phyloP scores from a whole-genome alignment of 2,113 vertebrate genomes.

The Nansenia antarctica region DNA sequence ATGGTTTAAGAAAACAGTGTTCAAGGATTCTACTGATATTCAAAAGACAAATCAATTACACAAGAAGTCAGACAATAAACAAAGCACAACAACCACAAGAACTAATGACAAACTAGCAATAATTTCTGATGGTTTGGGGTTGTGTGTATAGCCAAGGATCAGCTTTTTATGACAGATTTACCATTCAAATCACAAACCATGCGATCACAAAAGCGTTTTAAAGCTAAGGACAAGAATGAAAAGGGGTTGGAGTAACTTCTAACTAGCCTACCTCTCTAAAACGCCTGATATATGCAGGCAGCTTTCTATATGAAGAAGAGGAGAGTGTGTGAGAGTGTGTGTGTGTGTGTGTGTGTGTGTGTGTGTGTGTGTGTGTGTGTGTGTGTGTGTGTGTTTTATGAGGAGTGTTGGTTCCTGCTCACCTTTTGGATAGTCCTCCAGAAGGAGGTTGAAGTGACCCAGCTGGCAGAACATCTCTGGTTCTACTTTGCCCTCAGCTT shows the following conservation, averaged over 20 bases:
- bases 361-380: not conserved
- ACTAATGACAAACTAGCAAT: not conserved
- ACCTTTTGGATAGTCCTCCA: slow-evolving; percentile 99
- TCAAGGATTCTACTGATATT: not conserved
- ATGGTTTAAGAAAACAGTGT: not conserved
- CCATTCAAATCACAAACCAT: too few relatives aligned
- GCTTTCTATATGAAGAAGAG: too few relatives aligned
- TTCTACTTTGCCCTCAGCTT: slow-evolving; percentile 98
- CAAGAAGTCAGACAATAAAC: not conserved
- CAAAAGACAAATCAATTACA: not conserved
- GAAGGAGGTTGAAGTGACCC: slow-evolving; percentile 98
- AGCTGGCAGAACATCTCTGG: slow-evolving; percentile 98
- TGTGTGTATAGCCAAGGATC: not conserved
- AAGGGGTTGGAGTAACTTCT: not conserved
- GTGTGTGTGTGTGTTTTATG: not conserved
- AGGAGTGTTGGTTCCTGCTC: slow-evolving; percentile 45
- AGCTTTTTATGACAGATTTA: too few relatives aligned
- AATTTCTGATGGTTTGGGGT: not conserved
- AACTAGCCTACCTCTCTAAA: too few relatives aligned
- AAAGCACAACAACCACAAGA: not conserved
- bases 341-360: not conserved
- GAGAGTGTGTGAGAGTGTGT: not conserved
- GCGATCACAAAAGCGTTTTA: not conserved
- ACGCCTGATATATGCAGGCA: too few relatives aligned
- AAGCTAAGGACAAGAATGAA: not conserved